phyloP scores from a whole-genome alignment of 2,888 invertebrate species.

The Gasteruption jaculator region DNA sequence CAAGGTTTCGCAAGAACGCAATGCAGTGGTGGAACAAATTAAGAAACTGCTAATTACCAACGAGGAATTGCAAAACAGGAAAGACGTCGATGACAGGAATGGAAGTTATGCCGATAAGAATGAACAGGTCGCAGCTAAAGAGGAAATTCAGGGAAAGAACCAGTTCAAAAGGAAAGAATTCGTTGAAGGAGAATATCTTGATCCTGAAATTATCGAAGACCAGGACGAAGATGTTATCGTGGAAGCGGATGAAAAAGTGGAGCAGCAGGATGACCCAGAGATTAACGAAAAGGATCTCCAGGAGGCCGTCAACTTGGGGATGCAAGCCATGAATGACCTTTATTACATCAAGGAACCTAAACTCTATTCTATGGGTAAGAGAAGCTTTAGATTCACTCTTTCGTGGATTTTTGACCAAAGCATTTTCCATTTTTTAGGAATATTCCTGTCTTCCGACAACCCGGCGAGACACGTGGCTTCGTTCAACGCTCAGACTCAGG shows the following conservation, averaged over 20 bases:
- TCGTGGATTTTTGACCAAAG: conserved; percentile 9
- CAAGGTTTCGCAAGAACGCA: no score
- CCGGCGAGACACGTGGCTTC: conserved; percentile 69
- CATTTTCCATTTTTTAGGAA: conserved; percentile 52
- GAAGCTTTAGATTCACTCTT: no score
- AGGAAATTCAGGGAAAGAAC: conserved; percentile 4
- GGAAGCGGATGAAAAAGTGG: background rate
- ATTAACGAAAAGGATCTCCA: conserved; percentile 54
- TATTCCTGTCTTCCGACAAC: conserved; percentile 61
- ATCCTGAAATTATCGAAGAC: background rate
- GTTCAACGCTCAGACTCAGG: conserved; percentile 66
- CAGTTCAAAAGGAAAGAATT: conserved; percentile 12
- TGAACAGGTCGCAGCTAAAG: background rate
- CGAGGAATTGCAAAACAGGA: no score
- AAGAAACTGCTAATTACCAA: no score
- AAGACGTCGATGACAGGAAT: no score
- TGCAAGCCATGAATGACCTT: conserved; percentile 64
- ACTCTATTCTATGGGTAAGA: conserved; percentile 60
- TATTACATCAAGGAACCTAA: conserved; percentile 59
- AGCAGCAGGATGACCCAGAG: conserved; percentile 5
- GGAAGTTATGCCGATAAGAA: background rate
- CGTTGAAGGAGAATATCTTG: conserved; percentile 6
- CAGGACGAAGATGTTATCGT: conserved; percentile 1
- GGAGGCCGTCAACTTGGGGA: conserved; percentile 65
- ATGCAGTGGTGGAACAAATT: no score